These are phyloP conservation scores for Arothron firmamentum DNA, from an alignment of 2,113 vertebrate species.

Conservation along the genomic window DNA sequence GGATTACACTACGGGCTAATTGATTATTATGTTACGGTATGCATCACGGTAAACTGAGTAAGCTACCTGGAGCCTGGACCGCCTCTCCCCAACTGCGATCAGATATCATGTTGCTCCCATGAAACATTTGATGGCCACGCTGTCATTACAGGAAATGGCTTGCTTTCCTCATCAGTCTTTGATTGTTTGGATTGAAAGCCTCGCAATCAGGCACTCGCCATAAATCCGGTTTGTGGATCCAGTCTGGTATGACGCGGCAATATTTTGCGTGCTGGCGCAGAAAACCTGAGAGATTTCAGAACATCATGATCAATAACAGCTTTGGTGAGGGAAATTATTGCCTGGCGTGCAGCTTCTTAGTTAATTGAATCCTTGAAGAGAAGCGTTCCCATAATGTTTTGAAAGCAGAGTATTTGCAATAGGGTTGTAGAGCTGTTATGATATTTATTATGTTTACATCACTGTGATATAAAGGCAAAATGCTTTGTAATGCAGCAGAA, in stretches of 20 bases:
- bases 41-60: constrained; percentile 57
- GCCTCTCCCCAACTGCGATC: constrained; percentile 31
- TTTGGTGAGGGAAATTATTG: constrained; percentile 58
- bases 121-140: constrained; percentile 39
- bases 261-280: constrained; percentile 21
- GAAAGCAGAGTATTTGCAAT: constrained; percentile 29
- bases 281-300: constrained; percentile 54
- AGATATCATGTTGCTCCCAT: constrained; percentile 47
- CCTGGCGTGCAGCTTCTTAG: constrained; percentile 68
- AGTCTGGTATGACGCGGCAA: constrained; percentile 18
- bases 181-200: constrained; percentile 33
- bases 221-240: constrained; percentile 24
- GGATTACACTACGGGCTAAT: constrained; percentile 66
- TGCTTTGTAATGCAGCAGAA: constrained; percentile 8
- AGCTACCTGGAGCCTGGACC: constrained; percentile 54
- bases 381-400: constrained; percentile 55
- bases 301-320: constrained; percentile 72
- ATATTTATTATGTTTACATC: constrained; percentile 39
- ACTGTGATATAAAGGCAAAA: constrained; percentile 12
- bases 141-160: constrained; percentile 57
- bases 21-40: constrained; percentile 74
- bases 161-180: constrained; percentile 20
- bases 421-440: constrained; percentile 33
- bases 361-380: constrained; percentile 65
- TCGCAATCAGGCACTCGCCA: constrained; percentile 11